phyloP scores from a whole-genome alignment of 2,888 invertebrate genomes.

The Phalangium opilio region DNA sequence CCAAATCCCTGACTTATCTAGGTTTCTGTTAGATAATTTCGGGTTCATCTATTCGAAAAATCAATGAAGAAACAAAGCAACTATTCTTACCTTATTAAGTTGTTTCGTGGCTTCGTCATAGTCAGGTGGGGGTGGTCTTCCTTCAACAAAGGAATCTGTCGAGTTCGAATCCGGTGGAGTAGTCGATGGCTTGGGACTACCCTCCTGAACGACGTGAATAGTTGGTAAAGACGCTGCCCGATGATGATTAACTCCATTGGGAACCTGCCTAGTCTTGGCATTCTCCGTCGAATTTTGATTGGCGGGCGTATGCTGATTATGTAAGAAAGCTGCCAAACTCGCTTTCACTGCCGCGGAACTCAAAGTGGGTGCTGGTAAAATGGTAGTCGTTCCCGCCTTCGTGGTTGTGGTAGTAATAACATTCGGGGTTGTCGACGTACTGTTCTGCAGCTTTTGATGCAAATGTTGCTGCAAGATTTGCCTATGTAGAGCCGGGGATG shows the following conservation, averaged over 20 bases:
- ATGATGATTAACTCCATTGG: not conserved
- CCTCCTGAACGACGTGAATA: not conserved
- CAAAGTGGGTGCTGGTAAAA: too few relatives aligned
- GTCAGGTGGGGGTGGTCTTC: slow-evolving; percentile 44
- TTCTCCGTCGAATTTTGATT: too few relatives aligned
- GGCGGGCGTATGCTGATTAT: slow-evolving; percentile 12
- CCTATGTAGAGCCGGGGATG: slow-evolving; percentile 34
- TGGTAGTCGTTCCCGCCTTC: too few relatives aligned
- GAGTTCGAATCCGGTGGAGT: slow-evolving; percentile 10
- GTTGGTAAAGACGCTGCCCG: not conserved
- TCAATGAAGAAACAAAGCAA: not conserved
- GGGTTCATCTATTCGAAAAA: not conserved
- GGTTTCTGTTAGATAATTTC: too few relatives aligned
- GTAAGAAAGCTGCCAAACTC: slow-evolving; percentile 21
- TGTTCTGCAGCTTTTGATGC: slow-evolving; percentile 48
- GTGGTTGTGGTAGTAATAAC: too few relatives aligned
- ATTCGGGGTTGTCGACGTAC: too few relatives aligned
- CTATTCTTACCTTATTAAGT: slow-evolving; percentile 11
- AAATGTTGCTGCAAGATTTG: slow-evolving; percentile 44
- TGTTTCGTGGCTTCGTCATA: slow-evolving; percentile 54
- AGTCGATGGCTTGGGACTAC: not conserved
- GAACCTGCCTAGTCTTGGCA: not conserved
- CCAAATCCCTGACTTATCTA: too few relatives aligned
- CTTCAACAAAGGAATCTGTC: slow-evolving; percentile 21
- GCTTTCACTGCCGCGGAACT: slow-evolving; percentile 18